A percentile compares a stretch with the other conserved stretches of the same genome.
Conservation (phyloP, 2,888 invertebrate genomes). For the Holacanthella duospinosa region DNA sequence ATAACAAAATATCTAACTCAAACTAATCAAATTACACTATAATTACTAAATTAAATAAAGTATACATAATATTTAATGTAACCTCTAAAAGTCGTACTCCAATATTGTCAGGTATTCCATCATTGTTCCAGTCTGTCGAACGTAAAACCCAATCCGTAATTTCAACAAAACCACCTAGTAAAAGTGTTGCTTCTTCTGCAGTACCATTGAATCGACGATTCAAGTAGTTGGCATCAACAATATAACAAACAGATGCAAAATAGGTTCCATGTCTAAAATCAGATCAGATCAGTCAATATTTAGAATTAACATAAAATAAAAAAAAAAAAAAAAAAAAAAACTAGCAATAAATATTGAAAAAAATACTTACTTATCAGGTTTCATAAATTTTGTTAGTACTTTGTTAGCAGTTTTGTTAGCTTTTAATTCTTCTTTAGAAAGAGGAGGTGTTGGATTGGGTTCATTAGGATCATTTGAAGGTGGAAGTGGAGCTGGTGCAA, state of each 20-base stretch:
- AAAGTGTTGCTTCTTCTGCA: not conserved
- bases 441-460: not conserved
- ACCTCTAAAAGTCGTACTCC: not conserved
- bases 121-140: not conserved
- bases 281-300: too few relatives aligned
- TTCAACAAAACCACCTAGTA: slow-evolving; percentile 2
- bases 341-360: not conserved
- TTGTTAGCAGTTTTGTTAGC: not conserved
- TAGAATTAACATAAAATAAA: too few relatives aligned
- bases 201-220: not conserved
- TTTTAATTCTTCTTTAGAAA: not conserved
- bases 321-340: too few relatives aligned
- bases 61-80: too few relatives aligned
- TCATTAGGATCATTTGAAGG: too few relatives aligned
- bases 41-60: too few relatives aligned
- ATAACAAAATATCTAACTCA: not conserved
- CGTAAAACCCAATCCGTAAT: slow-evolving; percentile 1
- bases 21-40: not conserved
- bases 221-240: not conserved
- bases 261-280: not conserved
- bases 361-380: not conserved
- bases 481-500: too few relatives aligned
- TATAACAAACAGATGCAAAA: slow-evolving; percentile 1
- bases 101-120: slow-evolving; percentile 5
- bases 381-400: not conserved